Evolutionary conservation across 1,140 invertebrate species (phyloP), one percentile per base, ranked within the genome.

Genomic region (Euwallacea fornicatus): DNA sequence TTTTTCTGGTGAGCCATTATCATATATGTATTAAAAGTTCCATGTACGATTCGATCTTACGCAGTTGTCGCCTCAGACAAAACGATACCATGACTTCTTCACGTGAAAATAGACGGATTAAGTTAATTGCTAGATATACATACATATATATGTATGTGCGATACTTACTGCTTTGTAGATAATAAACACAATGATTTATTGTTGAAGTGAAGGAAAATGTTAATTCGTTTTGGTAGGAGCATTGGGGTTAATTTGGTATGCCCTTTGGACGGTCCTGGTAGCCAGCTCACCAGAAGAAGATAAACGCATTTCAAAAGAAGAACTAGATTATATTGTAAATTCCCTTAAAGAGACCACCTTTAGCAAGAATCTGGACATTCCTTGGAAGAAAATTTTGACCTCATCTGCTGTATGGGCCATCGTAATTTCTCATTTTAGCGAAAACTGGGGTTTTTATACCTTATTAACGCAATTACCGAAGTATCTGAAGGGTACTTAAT

Each of bases 361-460:
- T 7, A 10, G 16, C 4, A 42, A 16, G n/a, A 68, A 15, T 9
- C 9, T 11, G 9, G 41, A 43, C 6, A 88, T 91, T 81, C 94
- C 94, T 0, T 96, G 94, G 94, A 86, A 85, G 56, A 82, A 86
- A 7, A 93, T 97, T 75, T 81, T 97, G n/a, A 90, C 86, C 0
- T 97, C 95, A 0, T 83, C 86, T 47, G 89, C 95, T 0, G 93
- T 97, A 2, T 97, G 94, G 92, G 94, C 95, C 0, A 95, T 96
- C 61, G 88, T 94, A 15, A 86, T 89, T 15, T 94, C 94, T 2
- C 95, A 97, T 81, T 97, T 97, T 82, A 90, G 93, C 68, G 95
- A 97, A 82, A 97, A 97, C 83, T 98, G 95, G 95, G 95, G 95
- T 11, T 96, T 97, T 82, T 97, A 97, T 79, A 97, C 94, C 0